phyloP scores from a whole-genome alignment of 2,888 invertebrate genomes.

The Ephialtes manifestator region DNA sequence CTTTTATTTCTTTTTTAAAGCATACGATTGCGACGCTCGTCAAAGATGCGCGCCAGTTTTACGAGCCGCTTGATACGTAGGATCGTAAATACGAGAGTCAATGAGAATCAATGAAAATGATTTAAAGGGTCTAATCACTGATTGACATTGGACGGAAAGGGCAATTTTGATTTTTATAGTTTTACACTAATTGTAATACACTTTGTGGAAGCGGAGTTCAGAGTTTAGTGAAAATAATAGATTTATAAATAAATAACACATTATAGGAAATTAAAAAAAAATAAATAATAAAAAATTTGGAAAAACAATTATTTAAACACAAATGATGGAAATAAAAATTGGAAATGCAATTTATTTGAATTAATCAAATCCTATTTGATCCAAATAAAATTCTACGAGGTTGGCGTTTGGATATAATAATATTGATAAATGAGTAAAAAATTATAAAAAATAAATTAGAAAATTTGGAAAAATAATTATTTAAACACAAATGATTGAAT shows the following conservation, averaged over 20 bases:
- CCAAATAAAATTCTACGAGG: no score
- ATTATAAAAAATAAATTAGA: background rate
- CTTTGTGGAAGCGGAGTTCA: no score
- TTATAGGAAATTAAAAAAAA: no score
- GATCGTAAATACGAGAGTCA: constrained; percentile 42
- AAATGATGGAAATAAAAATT: no score
- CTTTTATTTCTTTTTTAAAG: constrained; percentile 15
- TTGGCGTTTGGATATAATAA: no score
- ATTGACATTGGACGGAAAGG: background rate
- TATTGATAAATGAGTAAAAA: no score
- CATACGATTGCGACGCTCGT: constrained; percentile 20
- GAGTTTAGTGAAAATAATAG: no score
- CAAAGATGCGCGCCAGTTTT: constrained; percentile 13
- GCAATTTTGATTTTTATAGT: background rate
- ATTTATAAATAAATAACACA: no score
- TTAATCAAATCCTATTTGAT: no score
- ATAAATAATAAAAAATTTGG: background rate
- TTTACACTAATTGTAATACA: background rate
- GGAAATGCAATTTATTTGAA: no score
- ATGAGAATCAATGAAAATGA: constrained; percentile 38
- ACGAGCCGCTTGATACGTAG: constrained; percentile 28
- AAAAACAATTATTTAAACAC: background rate
- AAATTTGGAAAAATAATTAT: background rate
- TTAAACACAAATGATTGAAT: no score
- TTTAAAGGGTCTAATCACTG: background rate